phyloP scores from a whole-genome alignment of 1,140 invertebrate genomes.

The Danaus plexippus region DNA sequence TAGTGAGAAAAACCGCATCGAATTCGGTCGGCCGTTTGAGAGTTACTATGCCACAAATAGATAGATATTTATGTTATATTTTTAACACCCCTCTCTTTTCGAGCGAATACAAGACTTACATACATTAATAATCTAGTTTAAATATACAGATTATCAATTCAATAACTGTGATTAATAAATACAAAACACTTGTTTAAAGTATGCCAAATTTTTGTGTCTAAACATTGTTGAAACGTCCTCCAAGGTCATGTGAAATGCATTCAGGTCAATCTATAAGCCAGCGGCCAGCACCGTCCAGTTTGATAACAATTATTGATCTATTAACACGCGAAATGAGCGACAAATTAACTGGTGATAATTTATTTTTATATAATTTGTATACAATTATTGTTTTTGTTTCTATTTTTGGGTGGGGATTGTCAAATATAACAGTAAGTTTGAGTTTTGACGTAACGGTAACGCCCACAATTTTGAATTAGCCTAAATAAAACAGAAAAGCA shows the following conservation, averaged over 20 bases:
- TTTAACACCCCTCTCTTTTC: too few relatives aligned
- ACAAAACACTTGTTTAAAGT: conserved; percentile 9
- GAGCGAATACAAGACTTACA: too few relatives aligned
- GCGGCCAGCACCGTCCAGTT: conserved; percentile 18
- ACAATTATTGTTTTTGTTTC: not conserved
- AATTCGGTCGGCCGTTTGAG: too few relatives aligned
- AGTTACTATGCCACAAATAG: too few relatives aligned
- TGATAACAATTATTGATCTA: conserved; percentile 10
- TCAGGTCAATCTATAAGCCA: conserved; percentile 13
- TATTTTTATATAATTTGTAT: conserved; percentile 3
- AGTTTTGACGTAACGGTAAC: not conserved
- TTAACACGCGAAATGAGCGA: conserved; percentile 23
- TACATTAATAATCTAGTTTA: too few relatives aligned
- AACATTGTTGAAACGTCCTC: conserved; percentile 10
- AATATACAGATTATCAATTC: conserved; percentile 6
- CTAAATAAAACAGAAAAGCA: too few relatives aligned
- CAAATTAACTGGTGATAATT: conserved; percentile 20
- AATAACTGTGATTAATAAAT: not conserved
- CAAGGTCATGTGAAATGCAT: conserved; percentile 24
- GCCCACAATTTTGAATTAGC: too few relatives aligned
- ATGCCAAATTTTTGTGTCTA: conserved; percentile 4
- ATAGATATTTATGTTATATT: too few relatives aligned
- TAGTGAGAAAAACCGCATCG: too few relatives aligned
- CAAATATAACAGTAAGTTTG: conserved; percentile 1
- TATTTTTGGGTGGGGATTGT: not conserved